phyloP scores from a whole-genome alignment of 92 coral and sea anemone species.

The Palythoa heliodiscus region DNA sequence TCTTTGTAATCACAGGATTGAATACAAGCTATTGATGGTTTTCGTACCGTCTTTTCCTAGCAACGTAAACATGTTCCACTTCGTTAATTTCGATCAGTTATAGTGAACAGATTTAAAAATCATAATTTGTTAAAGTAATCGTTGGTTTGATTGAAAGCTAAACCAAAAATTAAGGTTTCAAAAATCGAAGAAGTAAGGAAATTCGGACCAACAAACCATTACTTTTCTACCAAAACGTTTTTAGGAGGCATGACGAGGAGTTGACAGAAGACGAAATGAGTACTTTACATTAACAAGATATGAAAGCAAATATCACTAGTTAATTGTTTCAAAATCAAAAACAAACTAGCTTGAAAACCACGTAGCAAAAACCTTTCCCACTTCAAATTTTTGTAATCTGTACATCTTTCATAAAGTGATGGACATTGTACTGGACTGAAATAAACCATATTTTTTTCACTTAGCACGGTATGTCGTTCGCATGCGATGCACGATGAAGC shows the following conservation, averaged over 20 bases:
- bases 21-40: background rate
- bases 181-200: background rate
- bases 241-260: background rate
- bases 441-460: background rate
- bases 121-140: background rate
- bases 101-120: background rate
- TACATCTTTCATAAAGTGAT: too few species aligned
- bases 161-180: background rate
- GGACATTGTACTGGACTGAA: background rate
- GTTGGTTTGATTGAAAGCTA: background rate
- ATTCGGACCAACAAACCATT: background rate
- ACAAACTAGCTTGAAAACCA: background rate
- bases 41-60: slow-evolving; percentile 20
- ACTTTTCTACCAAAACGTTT: background rate
- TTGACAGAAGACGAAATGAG: background rate
- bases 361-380: background rate
- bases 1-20: background rate
- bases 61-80: slow-evolving; percentile 22
- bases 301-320: background rate
- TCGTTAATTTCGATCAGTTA: slow-evolving; percentile 2
- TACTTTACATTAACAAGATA: background rate
- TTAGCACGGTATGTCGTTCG: background rate
- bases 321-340: slow-evolving; percentile 17
- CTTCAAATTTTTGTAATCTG: too few species aligned
- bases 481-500: background rate